These are phyloP conservation scores for Clusia tigrina DNA, from an alignment of 2,888 invertebrate species.

Conservation along the genomic window DNA sequence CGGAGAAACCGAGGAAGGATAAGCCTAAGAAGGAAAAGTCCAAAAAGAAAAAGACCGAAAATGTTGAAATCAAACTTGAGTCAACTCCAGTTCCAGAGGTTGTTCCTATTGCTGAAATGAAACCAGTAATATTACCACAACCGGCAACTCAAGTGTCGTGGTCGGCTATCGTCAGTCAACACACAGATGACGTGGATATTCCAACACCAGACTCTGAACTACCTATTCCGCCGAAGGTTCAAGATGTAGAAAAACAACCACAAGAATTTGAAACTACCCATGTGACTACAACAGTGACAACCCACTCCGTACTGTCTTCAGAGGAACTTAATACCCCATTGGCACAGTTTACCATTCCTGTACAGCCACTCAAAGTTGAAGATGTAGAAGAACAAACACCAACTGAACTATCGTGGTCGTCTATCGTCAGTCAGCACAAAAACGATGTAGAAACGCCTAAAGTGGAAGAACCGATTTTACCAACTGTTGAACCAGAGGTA, in stretches of 20 bases:
- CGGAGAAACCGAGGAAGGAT: too few relatives aligned
- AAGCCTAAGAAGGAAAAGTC: slow-evolving; percentile 22
- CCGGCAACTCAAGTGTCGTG: slow-evolving; percentile 34
- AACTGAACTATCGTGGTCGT: background rate
- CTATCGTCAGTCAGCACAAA: too few relatives aligned
- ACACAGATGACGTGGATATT: slow-evolving; percentile 1
- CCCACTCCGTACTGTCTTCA: too few relatives aligned
- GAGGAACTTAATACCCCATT: too few relatives aligned
- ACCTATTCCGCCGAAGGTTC: background rate
- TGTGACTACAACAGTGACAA: too few relatives aligned
- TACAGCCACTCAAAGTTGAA: too few relatives aligned
- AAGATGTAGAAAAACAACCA: background rate
- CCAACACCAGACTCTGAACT: background rate
- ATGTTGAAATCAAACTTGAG: slow-evolving; percentile 41
- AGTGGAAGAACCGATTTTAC: too few relatives aligned
- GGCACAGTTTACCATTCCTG: too few relatives aligned
- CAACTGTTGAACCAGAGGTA: too few relatives aligned
- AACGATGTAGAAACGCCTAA: too few relatives aligned
- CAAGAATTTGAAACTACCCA: background rate
- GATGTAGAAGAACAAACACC: too few relatives aligned
- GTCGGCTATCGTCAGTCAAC: slow-evolving; percentile 38
- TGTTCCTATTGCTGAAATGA: background rate
- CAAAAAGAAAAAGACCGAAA: slow-evolving; percentile 20
- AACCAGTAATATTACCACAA: background rate
- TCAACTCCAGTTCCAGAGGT: slow-evolving; percentile 36